Evolutionary conservation across 2,113 vertebrate species (phyloP).

Genomic region (Erythrolamprus reginae): DNA sequence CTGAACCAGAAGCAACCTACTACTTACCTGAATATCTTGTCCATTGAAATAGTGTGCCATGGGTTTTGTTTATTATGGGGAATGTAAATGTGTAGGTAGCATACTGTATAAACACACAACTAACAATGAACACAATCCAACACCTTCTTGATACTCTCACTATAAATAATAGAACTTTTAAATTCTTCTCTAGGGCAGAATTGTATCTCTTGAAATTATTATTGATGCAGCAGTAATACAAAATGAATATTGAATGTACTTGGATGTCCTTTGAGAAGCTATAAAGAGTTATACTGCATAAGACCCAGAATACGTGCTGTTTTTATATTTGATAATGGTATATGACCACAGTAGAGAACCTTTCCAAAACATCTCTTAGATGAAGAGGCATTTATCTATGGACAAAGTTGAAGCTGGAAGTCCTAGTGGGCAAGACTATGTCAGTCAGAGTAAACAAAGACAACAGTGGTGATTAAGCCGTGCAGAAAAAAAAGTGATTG

Average conservation of each 20-base stretch:
- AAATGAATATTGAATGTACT: neutral
- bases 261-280: neutral
- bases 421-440: neutral
- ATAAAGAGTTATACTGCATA: neutral
- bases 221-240: neutral
- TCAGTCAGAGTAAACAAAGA: neutral
- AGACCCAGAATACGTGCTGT: neutral
- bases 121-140: neutral
- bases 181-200: neutral
- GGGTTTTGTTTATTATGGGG: neutral
- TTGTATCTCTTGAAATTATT: neutral
- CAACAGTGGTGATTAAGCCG: neutral
- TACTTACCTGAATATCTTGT: neutral
- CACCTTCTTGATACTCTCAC: neutral
- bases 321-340: neutral
- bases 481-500: neutral
- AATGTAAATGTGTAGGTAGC: neutral
- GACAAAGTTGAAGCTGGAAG: neutral
- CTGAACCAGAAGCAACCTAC: no score
- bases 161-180: neutral
- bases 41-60: neutral
- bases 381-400: neutral
- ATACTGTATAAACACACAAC: neutral
- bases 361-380: neutral
- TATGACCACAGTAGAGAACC: neutral